These are phyloP conservation scores for Diabrotica balteata DNA, from an alignment of 2,888 invertebrate species.

Conservation along the genomic window DNA sequence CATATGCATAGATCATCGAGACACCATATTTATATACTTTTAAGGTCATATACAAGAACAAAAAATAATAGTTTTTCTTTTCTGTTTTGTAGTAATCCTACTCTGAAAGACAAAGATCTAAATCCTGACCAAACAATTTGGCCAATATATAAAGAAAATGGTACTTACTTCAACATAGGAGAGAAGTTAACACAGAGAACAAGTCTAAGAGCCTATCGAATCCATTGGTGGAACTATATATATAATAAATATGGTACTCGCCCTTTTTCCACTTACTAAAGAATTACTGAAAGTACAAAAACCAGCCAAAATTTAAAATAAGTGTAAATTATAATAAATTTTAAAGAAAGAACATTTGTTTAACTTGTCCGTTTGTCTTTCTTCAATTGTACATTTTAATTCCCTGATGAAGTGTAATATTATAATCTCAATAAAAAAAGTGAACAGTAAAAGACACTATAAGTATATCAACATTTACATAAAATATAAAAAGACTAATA, in stretches of 20 bases:
- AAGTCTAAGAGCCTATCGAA: constrained; percentile 11
- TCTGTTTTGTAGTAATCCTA: constrained; percentile 15
- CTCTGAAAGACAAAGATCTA: constrained; percentile 28
- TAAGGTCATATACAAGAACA: too few relatives aligned
- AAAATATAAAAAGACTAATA: too few relatives aligned
- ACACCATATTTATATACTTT: too few relatives aligned
- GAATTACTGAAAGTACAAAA: background rate
- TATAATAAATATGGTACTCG: constrained; percentile 21
- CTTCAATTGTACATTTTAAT: background rate
- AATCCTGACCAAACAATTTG: constrained; percentile 20
- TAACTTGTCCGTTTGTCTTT: background rate
- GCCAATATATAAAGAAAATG: constrained; percentile 25
- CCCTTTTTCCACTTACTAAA: constrained; percentile 29
- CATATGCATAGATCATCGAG: too few relatives aligned
- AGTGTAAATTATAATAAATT: background rate
- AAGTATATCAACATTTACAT: too few relatives aligned
- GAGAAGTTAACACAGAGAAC: constrained; percentile 8
- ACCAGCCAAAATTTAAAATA: background rate
- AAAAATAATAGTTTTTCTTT: too few relatives aligned
- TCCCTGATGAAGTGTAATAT: too few relatives aligned
- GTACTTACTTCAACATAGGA: constrained; percentile 25
- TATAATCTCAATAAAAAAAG: too few relatives aligned
- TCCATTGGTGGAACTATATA: constrained; percentile 26
- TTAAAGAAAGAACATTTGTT: background rate
- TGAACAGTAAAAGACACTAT: too few relatives aligned